Base-by-base conservation (phyloP, 2,888 invertebrate genomes). In the Cataglyphis cursor region DNA sequence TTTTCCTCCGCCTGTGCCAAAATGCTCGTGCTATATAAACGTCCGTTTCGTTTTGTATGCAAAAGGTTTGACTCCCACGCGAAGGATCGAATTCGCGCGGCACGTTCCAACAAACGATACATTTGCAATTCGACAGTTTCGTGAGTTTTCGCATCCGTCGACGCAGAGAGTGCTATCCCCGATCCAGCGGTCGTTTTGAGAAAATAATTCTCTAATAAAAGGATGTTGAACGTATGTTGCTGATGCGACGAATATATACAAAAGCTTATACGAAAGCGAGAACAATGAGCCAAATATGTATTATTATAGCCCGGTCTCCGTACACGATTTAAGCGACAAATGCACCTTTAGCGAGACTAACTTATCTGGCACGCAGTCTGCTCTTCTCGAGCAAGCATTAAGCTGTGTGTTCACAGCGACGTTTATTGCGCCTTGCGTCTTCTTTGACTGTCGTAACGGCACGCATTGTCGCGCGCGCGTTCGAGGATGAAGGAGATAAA, bases 111-210 rank as follows among this genome's bases (percentile, higher is more conserved):
- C 85, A 86, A 91, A 91, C 90, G 91, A 92, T 91, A 92, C 89
- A 92, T 91, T 91, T 89, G 91, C 93, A 92, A 92, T 89, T 92
- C 88, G 82, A 89, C 93, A 92, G 92, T 92, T 93, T 92, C 88
- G 84, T 80, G 85, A 85, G 81, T 85, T 86, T 38, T 62, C 75
- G 18, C 38, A 61, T 31, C 59, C 44, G 70, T 28, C 65, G 80
- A 81, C 72, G 48, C 41, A n/a, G 38, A 64, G 73, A 28, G 72
- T 70, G n/a, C n/a, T 6, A 38, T 28, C 1, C 21, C 61, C 68
- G 74, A 85, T 51, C 24, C 24, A 51, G n/a, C 0, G 3, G 81
- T 62, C 66, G 70, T 61, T 81, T 81, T n/a, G 54, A 24, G 82
- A 81, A 84, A 78, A 85, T 85, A 75, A 85, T 87, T 86, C 84